A percentile compares a stretch with the other conserved stretches of the same genome.
These are phyloP conservation scores for Chaetogeoica ovagalla DNA, from an alignment of 2,888 invertebrate genomes.

Conservation along the genomic window DNA sequence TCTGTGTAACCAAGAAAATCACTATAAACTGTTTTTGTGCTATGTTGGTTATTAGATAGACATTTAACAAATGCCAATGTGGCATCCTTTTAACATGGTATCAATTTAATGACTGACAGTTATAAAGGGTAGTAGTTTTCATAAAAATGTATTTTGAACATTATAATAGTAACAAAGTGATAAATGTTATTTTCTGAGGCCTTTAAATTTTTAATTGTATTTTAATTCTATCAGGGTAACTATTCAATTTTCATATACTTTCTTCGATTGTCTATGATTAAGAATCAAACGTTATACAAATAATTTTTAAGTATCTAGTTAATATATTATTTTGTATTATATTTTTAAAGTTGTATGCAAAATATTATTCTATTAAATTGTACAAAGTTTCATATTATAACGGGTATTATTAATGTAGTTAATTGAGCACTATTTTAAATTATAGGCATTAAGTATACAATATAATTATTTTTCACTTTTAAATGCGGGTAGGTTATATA, in stretches of 20 bases:
- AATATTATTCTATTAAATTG: constrained; percentile 3
- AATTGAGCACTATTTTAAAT: constrained; percentile 15
- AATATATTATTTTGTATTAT: constrained; percentile 15
- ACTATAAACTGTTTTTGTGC: neutral
- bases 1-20: too few species aligned
- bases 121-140: constrained; percentile 42
- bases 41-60: neutral
- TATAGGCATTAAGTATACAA: constrained; percentile 5
- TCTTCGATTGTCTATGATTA: constrained; percentile 25
- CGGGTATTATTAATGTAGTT: constrained; percentile 28
- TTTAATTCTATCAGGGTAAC: constrained; percentile 45
- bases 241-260: constrained; percentile 34
- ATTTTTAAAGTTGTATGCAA: constrained; percentile 16
- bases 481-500: constrained; percentile 3
- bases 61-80: neutral
- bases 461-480: constrained; percentile 1
- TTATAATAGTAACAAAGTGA: constrained; percentile 39
- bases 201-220: constrained; percentile 18
- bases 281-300: constrained; percentile 47
- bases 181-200: constrained; percentile 21
- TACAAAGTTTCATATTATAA: constrained; percentile 37
- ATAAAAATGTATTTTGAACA: constrained; percentile 13
- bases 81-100: neutral
- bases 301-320: constrained; percentile 24
- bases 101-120: constrained; percentile 25